Conservation (phyloP, 2,888 invertebrate genomes). For the Caenorhabditis imperialis region DNA sequence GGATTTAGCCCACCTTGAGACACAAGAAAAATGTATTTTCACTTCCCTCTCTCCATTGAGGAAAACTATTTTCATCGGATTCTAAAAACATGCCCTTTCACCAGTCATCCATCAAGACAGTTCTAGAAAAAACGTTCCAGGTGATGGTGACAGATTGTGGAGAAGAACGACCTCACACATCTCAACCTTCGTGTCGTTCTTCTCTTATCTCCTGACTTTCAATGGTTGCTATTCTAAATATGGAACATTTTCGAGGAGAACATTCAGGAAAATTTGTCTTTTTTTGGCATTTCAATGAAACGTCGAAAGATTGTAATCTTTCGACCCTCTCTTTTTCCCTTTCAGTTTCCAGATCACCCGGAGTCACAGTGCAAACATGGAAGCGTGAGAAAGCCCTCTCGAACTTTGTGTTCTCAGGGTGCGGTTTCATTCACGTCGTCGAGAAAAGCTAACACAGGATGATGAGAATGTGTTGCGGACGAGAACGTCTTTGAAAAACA, state of each 20-base stretch:
- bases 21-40: slow-evolving; percentile 41
- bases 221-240: slow-evolving; percentile 31
- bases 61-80: neutral
- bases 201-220: slow-evolving; percentile 36
- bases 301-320: no score
- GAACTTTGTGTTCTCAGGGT: slow-evolving; percentile 50
- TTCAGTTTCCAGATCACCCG: slow-evolving; percentile 21
- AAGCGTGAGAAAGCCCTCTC: slow-evolving; percentile 47
- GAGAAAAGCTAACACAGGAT: slow-evolving; percentile 30
- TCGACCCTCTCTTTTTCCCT: no score
- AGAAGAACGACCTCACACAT: slow-evolving; percentile 14
- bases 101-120: slow-evolving; percentile 37
- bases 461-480: slow-evolving; percentile 5
- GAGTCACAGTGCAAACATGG: slow-evolving; percentile 29
- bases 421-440: slow-evolving; percentile 41
- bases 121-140: slow-evolving; percentile 29
- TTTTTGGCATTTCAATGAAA: slow-evolving; percentile 8
- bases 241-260: slow-evolving; percentile 19
- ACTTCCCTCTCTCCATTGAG: slow-evolving; percentile 19
- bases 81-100: slow-evolving; percentile 36
- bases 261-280: slow-evolving; percentile 10
- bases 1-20: slow-evolving; percentile 46
- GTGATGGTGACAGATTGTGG: slow-evolving; percentile 26
- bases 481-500: slow-evolving; percentile 31
- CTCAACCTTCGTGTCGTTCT: neutral